Evolutionary conservation across 2,797 vertebrate species (phyloP).

Genomic region (Meda fulgida): DNA sequence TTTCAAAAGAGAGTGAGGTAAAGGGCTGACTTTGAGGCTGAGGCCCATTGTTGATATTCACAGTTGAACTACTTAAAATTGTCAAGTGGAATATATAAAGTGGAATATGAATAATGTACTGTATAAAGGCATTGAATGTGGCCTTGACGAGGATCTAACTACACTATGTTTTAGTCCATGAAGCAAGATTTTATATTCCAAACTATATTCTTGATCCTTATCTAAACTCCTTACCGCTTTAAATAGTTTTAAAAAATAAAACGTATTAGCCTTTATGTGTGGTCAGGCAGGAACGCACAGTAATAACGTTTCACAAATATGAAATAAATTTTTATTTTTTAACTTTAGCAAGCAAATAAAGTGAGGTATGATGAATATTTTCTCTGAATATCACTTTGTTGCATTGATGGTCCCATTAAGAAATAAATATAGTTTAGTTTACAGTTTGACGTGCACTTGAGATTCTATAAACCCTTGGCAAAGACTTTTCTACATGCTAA

Average conservation of each 20-base stretch:
- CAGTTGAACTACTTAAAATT: neutral
- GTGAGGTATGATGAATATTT: neutral
- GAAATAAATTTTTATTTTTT: neutral
- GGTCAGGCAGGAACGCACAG: neutral
- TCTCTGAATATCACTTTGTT: neutral
- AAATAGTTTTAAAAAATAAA: neutral
- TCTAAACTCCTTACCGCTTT: neutral
- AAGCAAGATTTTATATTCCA: neutral
- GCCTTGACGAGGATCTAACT: neutral
- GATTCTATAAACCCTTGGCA: neutral
- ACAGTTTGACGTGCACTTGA: conserved; percentile 8
- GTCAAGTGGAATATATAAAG: conserved; percentile 18
- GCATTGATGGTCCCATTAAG: neutral
- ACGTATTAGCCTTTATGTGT: neutral
- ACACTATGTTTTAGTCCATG: neutral
- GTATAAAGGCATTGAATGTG: neutral
- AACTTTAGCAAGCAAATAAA: neutral
- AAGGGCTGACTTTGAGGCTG: neutral
- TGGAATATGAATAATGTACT: neutral
- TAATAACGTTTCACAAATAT: neutral
- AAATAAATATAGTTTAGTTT: neutral
- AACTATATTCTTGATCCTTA: neutral
- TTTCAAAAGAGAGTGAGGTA: neutral
- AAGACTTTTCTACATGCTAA: neutral
- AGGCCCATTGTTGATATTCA: neutral